Percentiles rank a stretch among this genome's conserved stretches.
Conservation (phyloP, 2,797 vertebrate genomes). For the Peromyscus attwateri region DNA sequence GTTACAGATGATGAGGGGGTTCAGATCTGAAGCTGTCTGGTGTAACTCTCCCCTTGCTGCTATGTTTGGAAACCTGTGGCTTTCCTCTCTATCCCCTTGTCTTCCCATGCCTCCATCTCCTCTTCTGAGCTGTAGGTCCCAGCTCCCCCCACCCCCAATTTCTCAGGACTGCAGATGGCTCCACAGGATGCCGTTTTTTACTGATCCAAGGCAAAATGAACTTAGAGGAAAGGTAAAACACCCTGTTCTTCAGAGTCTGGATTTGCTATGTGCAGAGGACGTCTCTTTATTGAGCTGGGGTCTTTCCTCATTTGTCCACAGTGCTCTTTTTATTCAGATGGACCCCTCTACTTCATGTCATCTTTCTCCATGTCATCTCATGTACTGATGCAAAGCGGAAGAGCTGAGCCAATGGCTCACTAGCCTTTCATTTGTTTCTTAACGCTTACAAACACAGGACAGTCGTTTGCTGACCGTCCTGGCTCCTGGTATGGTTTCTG, state of each 20-base stretch:
- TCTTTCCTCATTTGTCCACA: background rate
- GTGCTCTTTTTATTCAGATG: background rate
- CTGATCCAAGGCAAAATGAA: background rate
- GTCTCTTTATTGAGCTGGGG: background rate
- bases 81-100: background rate
- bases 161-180: background rate
- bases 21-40: background rate
- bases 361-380: background rate
- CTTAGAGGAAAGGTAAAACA: background rate
- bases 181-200: background rate
- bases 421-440: background rate
- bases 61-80: background rate
- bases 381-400: background rate
- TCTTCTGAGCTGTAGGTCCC: background rate
- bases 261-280: background rate
- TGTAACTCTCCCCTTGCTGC: background rate
- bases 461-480: fast-evolving
- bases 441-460: background rate
- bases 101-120: background rate
- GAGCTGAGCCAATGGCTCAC: background rate
- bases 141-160: background rate
- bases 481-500: background rate
- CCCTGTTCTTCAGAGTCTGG: background rate
- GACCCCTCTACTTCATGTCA: slow-evolving; percentile 1
- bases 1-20: slow-evolving; percentile 37